Conservation (phyloP, 1,140 invertebrate species). For the Drosophila kanapiae region DNA sequence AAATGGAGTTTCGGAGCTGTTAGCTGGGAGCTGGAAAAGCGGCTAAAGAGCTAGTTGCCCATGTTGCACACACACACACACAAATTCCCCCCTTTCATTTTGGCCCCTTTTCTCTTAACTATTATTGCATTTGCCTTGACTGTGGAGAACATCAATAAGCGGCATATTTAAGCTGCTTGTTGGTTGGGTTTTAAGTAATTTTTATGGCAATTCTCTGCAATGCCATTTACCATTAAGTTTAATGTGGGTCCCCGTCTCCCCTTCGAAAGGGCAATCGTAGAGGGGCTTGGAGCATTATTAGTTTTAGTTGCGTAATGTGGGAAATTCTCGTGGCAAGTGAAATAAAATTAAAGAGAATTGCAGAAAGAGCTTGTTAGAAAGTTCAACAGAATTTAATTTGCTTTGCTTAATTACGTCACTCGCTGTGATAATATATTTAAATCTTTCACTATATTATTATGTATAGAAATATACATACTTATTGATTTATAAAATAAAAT, state of each 20-base stretch:
- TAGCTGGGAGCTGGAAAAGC: constrained; percentile 29
- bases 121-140: constrained; percentile 40
- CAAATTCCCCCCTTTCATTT: neutral
- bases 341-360: constrained; percentile 23
- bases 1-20: constrained; percentile 9
- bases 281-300: constrained; percentile 32
- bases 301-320: constrained; percentile 34
- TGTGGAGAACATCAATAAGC: constrained; percentile 63
- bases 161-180: constrained; percentile 77
- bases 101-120: constrained; percentile 26
- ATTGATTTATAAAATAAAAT: neutral
- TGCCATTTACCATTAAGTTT: constrained; percentile 46
- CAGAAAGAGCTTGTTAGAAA: constrained; percentile 1
- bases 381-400: constrained; percentile 9
- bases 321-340: constrained; percentile 10
- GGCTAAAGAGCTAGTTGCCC: constrained; percentile 36
- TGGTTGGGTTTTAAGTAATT: constrained; percentile 73
- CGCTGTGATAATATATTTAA: neutral
- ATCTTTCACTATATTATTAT: neutral
- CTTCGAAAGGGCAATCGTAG: neutral
- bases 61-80: constrained; percentile 10
- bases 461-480: too few species aligned
- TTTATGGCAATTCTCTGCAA: constrained; percentile 70
- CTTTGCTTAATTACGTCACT: neutral
- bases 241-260: neutral